Base-by-base conservation (phyloP, 2,113 vertebrate genomes). In the Neoarius graeffei region DNA sequence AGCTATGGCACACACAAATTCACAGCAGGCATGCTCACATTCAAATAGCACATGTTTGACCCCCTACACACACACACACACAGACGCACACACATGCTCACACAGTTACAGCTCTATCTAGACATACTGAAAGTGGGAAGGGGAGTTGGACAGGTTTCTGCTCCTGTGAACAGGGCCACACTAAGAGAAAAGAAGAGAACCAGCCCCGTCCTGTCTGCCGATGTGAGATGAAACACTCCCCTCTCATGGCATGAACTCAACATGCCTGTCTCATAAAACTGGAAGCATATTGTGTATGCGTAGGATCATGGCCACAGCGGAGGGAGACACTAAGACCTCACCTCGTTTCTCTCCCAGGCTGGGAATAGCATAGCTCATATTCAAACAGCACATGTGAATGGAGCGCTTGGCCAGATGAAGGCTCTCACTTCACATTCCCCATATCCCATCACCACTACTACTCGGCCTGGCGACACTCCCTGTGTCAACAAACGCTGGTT, bases 401-500 rank as follows among this genome's bases (percentile, higher is more conserved):
- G 69, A 69, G 50, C 27, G 20, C 74, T 81, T 81, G 77, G 66
- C 87, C 86, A 88, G 81, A 81, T 85, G 74, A 76, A 82, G 89
- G 11, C 57, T 85, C 67, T 76, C 80, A n/a, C 69, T 77, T 69
- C 66, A 73, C 77, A 76, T 54, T 87, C 59, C 66, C 64, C 71
- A 30, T 73, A 74, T 80, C 76, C 64, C 93, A 92, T 93, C 94
- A 93, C 93, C 94, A 93, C 94, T 92, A 92, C 93, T 92, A 90
- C 93, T 89, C 91, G 92, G 92, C 92, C 91, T 88, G 90, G 94
- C 90, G 93, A 94, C 95, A 94, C 94, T 94, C 94, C 94, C 93
- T 94, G 92, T 93, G 93, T 94, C 94, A 95, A 95, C 93, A 95
- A 93, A 94, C 91, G 93, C 92, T 93, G 93, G 92, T 94, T 93